These are phyloP conservation scores for Porites australiensis DNA, from an alignment of 64 coral and sea anemone species.

Conservation along the genomic window DNA sequence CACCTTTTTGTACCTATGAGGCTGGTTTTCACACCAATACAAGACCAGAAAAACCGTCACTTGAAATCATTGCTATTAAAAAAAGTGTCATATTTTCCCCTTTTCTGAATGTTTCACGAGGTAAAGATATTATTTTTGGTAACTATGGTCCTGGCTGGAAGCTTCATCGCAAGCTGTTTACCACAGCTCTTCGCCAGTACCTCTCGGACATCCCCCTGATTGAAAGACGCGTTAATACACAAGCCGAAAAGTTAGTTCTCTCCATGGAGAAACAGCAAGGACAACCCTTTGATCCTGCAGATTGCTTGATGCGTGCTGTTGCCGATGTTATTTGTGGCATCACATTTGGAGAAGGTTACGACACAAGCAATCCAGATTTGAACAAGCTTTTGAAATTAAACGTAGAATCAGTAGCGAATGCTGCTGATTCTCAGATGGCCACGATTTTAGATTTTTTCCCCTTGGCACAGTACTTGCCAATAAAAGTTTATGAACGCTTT, in stretches of 20 bases:
- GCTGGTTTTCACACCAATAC: too few species aligned
- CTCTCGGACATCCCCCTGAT: background rate
- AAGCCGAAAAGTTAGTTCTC: background rate
- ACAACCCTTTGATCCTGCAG: background rate
- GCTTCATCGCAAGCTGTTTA: too few species aligned
- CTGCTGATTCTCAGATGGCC: background rate
- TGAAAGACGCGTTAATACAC: background rate
- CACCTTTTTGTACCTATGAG: too few species aligned
- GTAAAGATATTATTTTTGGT: too few species aligned
- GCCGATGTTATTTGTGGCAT: conserved; percentile 17
- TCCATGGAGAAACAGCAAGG: background rate
- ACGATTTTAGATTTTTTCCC: conserved; percentile 16
- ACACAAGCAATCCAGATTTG: background rate
- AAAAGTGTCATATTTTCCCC: too few species aligned
- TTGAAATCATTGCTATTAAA: too few species aligned
- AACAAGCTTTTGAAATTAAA: background rate
- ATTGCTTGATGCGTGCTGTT: background rate
- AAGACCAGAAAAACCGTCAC: too few species aligned
- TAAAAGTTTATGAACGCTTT: background rate
- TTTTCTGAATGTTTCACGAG: too few species aligned
- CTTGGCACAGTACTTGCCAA: conserved; percentile 13
- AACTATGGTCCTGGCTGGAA: too few species aligned
- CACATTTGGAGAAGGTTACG: background rate
- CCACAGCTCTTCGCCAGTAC: too few species aligned
- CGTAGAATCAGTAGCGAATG: background rate